Conservation (phyloP, 2,113 vertebrate species). For the Maccullochella peelii region DNA sequence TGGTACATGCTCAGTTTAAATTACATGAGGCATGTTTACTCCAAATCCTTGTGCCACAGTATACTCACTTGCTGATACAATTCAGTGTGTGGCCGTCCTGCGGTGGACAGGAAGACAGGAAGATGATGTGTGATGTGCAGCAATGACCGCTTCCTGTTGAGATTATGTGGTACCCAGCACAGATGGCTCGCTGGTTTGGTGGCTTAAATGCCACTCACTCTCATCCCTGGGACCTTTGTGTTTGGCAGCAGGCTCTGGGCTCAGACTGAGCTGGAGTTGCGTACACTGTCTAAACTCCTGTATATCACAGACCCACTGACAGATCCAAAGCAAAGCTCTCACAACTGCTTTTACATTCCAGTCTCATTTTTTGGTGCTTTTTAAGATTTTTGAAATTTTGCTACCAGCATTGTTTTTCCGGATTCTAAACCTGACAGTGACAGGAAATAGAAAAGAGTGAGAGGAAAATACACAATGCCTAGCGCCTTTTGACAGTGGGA, state of each 20-base stretch:
- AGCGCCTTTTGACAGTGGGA: conserved; percentile 1
- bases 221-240: conserved; percentile 63
- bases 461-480: not conserved
- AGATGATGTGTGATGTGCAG: conserved; percentile 62
- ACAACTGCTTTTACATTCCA: not conserved
- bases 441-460: not conserved
- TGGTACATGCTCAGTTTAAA: not conserved
- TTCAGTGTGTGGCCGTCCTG: conserved; percentile 21
- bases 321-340: conserved; percentile 13
- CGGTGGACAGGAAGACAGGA: conserved; percentile 46
- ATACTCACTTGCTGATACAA: conserved; percentile 14
- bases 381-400: not conserved
- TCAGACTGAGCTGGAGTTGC: conserved; percentile 36
- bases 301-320: conserved; percentile 13
- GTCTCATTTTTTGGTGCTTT: not conserved
- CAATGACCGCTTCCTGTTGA: conserved; percentile 67
- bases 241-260: conserved; percentile 50
- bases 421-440: conserved; percentile 9
- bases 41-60: conserved; percentile 2
- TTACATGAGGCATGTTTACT: not conserved
- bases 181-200: conserved; percentile 72
- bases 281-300: conserved; percentile 32
- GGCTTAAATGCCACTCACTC: conserved; percentile 71
- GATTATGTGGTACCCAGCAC: conserved; percentile 74
- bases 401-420: conserved; percentile 1